phyloP scores from a whole-genome alignment of 2,888 invertebrate species.

The Phytoseiulus persimilis region DNA sequence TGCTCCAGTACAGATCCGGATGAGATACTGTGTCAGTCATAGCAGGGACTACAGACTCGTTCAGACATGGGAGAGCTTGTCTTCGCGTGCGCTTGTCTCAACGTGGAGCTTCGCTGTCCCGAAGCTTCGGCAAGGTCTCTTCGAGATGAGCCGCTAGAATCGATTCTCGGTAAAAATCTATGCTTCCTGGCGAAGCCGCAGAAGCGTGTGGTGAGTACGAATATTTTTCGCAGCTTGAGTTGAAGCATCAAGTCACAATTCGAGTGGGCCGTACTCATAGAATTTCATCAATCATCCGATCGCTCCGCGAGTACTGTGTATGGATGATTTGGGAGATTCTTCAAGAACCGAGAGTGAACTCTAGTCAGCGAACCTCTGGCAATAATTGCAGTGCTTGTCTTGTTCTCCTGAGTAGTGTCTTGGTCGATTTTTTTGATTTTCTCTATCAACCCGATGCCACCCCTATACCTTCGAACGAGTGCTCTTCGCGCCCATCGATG shows the following conservation, averaged over 20 bases:
- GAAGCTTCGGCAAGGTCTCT: background rate
- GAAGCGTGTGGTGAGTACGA: slow-evolving; percentile 18
- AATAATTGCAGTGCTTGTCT: too few relatives aligned
- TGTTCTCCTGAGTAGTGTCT: too few relatives aligned
- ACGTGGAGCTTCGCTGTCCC: slow-evolving; percentile 29
- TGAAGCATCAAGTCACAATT: background rate
- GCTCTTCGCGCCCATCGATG: too few relatives aligned
- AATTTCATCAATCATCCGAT: too few relatives aligned
- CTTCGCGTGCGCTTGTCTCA: slow-evolving; percentile 28
- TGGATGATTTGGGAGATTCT: too few relatives aligned
- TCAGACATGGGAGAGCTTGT: background rate
- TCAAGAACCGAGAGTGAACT: too few relatives aligned
- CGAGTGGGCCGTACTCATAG: background rate
- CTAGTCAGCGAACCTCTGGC: too few relatives aligned
- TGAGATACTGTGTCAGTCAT: background rate
- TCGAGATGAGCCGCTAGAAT: background rate
- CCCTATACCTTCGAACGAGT: too few relatives aligned
- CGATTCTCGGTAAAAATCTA: background rate
- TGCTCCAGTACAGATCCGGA: background rate
- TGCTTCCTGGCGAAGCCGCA: slow-evolving; percentile 17
- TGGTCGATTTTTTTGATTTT: too few relatives aligned
- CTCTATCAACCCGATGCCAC: too few relatives aligned
- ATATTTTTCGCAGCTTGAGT: background rate
- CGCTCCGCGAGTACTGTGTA: too few relatives aligned
- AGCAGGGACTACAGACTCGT: background rate